phyloP scores from a whole-genome alignment of 2,888 invertebrate species.

The Trachelus iudaicus region DNA sequence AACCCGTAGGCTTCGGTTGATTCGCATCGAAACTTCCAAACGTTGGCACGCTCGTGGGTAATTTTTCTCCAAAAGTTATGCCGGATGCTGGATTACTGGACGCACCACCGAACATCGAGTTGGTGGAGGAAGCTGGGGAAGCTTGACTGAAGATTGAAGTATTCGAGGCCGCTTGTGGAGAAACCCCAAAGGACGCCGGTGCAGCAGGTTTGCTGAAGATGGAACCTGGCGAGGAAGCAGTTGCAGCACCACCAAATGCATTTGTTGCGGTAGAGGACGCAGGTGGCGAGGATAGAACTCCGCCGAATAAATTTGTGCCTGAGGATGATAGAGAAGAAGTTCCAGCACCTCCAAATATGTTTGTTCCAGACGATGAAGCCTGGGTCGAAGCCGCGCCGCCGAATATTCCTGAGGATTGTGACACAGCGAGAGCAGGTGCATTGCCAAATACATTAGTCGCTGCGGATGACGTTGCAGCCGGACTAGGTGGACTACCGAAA shows the following conservation, averaged over 20 bases:
- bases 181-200: conserved; percentile 23
- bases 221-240: conserved; percentile 14
- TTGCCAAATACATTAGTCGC: conserved; percentile 3
- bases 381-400: not conserved
- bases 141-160: conserved; percentile 31
- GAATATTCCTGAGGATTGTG: not conserved
- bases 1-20: not conserved
- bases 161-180: conserved; percentile 17
- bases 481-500: conserved; percentile 20
- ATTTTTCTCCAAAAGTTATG: not conserved
- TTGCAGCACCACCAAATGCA: conserved; percentile 18
- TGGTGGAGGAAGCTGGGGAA: conserved; percentile 16
- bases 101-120: conserved; percentile 37
- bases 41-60: not conserved
- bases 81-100: conserved; percentile 8
- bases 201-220: conserved; percentile 7
- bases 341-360: not conserved
- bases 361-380: not conserved
- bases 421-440: not conserved
- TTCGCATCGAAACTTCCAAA: not conserved
- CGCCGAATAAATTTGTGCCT: not conserved
- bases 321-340: not conserved
- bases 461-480: conserved; percentile 11
- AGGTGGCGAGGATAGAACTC: not conserved
- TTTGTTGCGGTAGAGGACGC: not conserved